A percentile compares a stretch with the other conserved stretches of the same genome.
Evolutionary conservation across 2,113 vertebrate genomes (phyloP).

Genomic region (Ciconia boyciana): DNA sequence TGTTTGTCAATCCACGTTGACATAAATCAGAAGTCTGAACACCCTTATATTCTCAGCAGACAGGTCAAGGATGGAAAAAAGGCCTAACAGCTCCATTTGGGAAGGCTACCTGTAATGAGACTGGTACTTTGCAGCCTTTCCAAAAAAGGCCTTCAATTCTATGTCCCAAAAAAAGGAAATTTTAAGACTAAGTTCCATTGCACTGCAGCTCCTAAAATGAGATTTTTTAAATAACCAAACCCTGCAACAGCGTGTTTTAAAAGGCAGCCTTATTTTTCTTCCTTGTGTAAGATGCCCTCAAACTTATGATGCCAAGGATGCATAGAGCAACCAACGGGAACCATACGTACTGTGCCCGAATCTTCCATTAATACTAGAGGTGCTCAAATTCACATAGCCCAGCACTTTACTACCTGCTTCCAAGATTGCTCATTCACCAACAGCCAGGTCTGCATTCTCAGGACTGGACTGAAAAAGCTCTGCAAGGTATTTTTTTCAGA

Average conservation of each 20-base stretch:
- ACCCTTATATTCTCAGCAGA: neutral
- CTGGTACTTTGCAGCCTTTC: neutral
- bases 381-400: fast-evolving
- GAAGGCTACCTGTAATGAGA: neutral
- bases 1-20: fast-evolving
- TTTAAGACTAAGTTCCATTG: neutral
- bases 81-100: neutral
- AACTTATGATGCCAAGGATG: neutral
- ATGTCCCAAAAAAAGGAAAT: neutral
- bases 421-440: neutral
- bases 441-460: neutral
- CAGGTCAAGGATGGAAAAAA: neutral
- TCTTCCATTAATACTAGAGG: neutral
- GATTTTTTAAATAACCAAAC: neutral
- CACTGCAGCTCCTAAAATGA: neutral
- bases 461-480: neutral
- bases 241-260: neutral
- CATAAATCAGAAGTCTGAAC: neutral
- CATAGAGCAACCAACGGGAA: fast-evolving
- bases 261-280: neutral
- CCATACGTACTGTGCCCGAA: fast-evolving
- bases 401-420: neutral
- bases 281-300: neutral
- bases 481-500: neutral
- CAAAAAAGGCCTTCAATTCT: neutral